These are phyloP conservation scores for Callimico goeldii DNA, from an alignment of 2,797 vertebrate species.

Conservation along the genomic window DNA sequence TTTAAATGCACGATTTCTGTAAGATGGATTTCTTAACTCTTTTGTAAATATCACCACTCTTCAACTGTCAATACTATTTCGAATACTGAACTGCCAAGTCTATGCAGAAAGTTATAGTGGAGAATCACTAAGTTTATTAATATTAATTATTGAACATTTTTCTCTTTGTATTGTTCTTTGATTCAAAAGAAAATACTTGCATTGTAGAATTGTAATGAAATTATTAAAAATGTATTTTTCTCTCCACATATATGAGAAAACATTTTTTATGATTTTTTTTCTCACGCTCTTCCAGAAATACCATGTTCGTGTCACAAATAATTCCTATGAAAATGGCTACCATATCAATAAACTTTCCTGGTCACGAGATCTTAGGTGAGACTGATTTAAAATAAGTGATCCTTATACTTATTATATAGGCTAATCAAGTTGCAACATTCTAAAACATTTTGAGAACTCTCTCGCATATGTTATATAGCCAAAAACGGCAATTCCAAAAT, in stretches of 20 bases:
- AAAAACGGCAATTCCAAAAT: conserved; percentile 50
- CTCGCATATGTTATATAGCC: not conserved
- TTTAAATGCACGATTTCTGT: not conserved
- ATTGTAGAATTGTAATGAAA: conserved; percentile 17
- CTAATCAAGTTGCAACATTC: conserved; percentile 38
- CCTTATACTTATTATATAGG: conserved; percentile 23
- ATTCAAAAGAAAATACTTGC: conserved; percentile 5
- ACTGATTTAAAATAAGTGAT: conserved; percentile 28
- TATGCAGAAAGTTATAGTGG: not conserved
- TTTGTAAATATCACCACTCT: not conserved
- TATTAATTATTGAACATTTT: conserved; percentile 15
- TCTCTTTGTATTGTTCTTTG: not conserved
- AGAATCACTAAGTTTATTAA: not conserved
- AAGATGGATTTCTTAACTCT: not conserved
- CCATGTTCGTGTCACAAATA: not conserved
- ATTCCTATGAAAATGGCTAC: not conserved
- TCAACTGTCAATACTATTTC: not conserved
- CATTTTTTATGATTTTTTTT: not conserved
- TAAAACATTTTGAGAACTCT: not conserved
- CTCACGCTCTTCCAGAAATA: not conserved
- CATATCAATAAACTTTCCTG: not conserved
- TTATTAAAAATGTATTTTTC: conserved; percentile 50
- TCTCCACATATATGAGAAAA: not conserved
- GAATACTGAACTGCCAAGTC: not conserved
- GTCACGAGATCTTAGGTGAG: not conserved